Percentiles rank a stretch among this genome's conserved stretches.
phyloP scores from a whole-genome alignment of 2,797 vertebrate species.

The Calcarius lapponicus region DNA sequence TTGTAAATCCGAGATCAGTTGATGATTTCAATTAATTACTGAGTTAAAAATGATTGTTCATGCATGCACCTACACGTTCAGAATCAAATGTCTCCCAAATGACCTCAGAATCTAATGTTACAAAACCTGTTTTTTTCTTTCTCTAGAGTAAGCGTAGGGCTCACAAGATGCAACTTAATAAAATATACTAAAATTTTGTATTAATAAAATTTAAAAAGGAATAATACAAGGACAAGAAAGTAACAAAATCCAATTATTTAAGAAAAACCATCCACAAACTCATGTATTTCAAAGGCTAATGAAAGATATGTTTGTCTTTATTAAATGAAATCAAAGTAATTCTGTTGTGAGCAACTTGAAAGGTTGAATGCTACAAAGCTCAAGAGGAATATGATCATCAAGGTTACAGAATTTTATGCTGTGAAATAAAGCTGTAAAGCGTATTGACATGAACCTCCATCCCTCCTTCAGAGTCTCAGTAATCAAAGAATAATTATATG shows the following conservation, averaged over 20 bases:
- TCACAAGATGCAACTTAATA: neutral
- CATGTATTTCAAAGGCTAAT: neutral
- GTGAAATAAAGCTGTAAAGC: slow-evolving; percentile 30
- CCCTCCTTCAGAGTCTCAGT: slow-evolving; percentile 23
- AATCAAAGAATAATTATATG: slow-evolving; percentile 33
- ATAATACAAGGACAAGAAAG: neutral
- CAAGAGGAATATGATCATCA: neutral
- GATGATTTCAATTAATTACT: neutral
- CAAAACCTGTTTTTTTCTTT: neutral
- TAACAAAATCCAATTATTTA: neutral
- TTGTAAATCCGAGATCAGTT: neutral
- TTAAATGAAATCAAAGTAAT: slow-evolving; percentile 30
- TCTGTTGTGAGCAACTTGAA: slow-evolving; percentile 1
- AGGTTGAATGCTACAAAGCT: neutral
- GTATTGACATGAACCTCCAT: neutral
- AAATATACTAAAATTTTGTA: neutral
- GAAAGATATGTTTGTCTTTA: neutral
- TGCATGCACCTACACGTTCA: neutral
- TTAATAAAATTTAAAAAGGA: neutral
- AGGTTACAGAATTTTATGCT: neutral
- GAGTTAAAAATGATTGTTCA: neutral
- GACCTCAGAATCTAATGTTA: neutral
- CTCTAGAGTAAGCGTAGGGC: neutral
- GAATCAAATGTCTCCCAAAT: neutral
- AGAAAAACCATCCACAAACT: neutral